Evolutionary conservation across 2,797 vertebrate species (phyloP).

Genomic region (Scolopax bukidnonensis): DNA sequence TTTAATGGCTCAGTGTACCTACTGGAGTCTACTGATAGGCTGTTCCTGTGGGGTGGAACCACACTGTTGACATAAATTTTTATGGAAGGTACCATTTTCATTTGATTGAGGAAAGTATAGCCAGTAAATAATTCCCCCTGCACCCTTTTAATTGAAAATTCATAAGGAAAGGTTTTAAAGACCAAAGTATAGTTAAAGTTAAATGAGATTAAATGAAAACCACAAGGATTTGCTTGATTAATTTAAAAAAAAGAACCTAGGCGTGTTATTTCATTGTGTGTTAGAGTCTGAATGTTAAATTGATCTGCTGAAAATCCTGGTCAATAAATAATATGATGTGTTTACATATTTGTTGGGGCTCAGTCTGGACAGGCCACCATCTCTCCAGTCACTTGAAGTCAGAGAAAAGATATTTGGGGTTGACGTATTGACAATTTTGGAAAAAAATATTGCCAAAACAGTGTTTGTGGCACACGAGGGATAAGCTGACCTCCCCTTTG

Average conservation of each 20-base stretch:
- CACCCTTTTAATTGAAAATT: not conserved
- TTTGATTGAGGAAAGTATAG: not conserved
- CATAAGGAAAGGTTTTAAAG: not conserved
- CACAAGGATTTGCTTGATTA: not conserved
- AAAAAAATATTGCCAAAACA: not conserved
- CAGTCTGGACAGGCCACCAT: not conserved
- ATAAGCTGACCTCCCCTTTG: not conserved
- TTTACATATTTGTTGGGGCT: not conserved
- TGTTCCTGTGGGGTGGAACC: not conserved
- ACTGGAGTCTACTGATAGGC: fast-evolving
- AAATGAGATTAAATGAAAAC: not conserved
- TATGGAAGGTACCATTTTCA: not conserved
- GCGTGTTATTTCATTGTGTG: fast-evolving
- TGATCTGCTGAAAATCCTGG: not conserved
- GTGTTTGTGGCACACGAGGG: fast-evolving
- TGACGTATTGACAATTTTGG: not conserved
- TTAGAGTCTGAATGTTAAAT: not conserved
- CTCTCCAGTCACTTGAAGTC: not conserved
- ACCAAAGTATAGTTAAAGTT: not conserved
- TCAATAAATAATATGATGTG: not conserved
- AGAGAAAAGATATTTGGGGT: not conserved
- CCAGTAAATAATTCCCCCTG: not conserved
- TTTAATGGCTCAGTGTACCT: fast-evolving
- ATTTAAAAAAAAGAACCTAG: not conserved
- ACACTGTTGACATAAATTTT: not conserved